These are phyloP conservation scores for Prolemur simus DNA, from an alignment of 2,113 vertebrate species.

Conservation along the genomic window DNA sequence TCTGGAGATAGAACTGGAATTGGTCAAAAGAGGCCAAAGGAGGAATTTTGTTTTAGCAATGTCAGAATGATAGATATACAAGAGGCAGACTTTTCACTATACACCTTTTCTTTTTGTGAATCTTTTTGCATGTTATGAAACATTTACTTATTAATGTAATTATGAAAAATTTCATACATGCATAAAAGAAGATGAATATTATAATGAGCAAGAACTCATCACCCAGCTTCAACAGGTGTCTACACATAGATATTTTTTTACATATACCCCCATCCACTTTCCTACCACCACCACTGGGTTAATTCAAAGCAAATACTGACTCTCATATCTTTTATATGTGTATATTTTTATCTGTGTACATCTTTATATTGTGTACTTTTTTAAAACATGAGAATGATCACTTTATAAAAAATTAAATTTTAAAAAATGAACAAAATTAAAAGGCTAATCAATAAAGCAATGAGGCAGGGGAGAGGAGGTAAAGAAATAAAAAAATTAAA, in stretches of 20 bases:
- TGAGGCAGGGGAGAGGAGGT: not conserved
- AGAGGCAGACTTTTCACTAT: not conserved
- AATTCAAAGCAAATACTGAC: constrained; percentile 4
- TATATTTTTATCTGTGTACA: not conserved
- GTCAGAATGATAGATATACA: not conserved
- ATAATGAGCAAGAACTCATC: not conserved
- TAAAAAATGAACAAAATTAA: constrained; percentile 27
- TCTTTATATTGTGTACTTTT: not conserved
- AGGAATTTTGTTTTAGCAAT: not conserved
- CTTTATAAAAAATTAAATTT: not conserved
- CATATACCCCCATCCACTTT: not conserved
- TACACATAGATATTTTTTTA: not conserved
- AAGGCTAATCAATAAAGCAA: not conserved
- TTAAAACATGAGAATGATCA: not conserved
- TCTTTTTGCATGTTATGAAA: not conserved
- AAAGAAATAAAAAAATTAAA: not conserved
- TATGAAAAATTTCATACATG: not conserved
- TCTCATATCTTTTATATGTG: not conserved
- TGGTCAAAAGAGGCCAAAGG: not conserved
- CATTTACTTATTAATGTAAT: not conserved
- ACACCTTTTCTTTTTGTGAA: not conserved
- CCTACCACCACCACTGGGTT: not conserved
- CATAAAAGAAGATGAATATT: not conserved
- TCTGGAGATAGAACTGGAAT: not conserved
- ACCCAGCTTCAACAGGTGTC: not conserved